These are phyloP conservation scores for Acanthurus tractus DNA, from an alignment of 2,797 vertebrate genomes.

Conservation along the genomic window DNA sequence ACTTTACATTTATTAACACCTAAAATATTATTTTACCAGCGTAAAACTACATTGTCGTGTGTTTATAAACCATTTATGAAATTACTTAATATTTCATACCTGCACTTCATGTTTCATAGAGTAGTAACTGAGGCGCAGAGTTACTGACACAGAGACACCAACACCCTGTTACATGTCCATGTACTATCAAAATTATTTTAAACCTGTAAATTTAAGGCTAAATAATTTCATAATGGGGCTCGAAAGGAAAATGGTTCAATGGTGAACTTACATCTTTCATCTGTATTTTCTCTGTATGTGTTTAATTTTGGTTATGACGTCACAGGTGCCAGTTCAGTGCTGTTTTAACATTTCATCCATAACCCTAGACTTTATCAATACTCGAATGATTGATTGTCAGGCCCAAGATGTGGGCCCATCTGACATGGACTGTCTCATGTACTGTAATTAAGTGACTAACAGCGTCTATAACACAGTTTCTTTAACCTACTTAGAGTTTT, in stretches of 20 bases:
- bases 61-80: not conserved
- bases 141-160: too few relatives aligned
- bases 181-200: too few relatives aligned
- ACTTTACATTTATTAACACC: not conserved
- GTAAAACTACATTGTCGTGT: not conserved
- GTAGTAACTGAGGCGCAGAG: too few relatives aligned
- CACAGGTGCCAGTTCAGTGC: not conserved
- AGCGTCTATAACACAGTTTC: conserved; percentile 3
- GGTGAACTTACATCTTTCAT: not conserved
- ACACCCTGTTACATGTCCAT: too few relatives aligned
- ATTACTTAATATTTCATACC: not conserved
- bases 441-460: conserved; percentile 4
- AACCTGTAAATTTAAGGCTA: too few relatives aligned
- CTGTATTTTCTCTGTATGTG: too few relatives aligned
- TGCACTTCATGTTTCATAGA: not conserved
- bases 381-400: not conserved
- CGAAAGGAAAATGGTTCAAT: not conserved
- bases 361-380: conserved; percentile 3
- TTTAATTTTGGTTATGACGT: not conserved
- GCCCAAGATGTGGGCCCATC: not conserved
- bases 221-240: too few relatives aligned
- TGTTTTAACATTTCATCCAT: not conserved
- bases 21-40: not conserved
- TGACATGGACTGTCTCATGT: conserved; percentile 13
- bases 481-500: conserved; percentile 26